Evolutionary conservation across 2,888 invertebrate species (phyloP), one percentile per base, ranked within the genome.

Genomic region (Tenthredo distinguenda): DNA sequence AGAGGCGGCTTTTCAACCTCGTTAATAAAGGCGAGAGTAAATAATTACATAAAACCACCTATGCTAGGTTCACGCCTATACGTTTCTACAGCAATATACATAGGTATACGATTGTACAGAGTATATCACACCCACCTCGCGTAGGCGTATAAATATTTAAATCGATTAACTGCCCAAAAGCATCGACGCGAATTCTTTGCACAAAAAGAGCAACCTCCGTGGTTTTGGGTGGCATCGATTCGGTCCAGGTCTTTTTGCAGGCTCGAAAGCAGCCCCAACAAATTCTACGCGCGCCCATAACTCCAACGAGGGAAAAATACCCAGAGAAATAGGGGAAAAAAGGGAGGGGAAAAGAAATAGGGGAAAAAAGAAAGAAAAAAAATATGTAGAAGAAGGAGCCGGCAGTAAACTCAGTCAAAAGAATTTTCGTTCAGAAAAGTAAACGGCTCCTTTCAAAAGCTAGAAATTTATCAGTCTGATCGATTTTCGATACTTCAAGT

Each of bases 251-350:
- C 65, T 47, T 34, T 65, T 62, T 40, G 40, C 58, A 81, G 37
- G n/a, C 21, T 47, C 68, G 34, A 26, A 71, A 43, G 72, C 83
- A 47, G 34, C 83, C 83, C 83, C 50, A 47, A 83, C 43, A 68
- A 31, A 68, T 71, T 68, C 68, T 34, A 50, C 47, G 9, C 43
- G 34, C 71, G n/a, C 34, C 83, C 43, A 12, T 81, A 81, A 58
- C 62, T 40, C 18, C 9, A 68, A 72, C 43, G 43, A 50, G 79
- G 62, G 50, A 58, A 84, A 85, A 50, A 37, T 85, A 85, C 43
- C 82, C 37, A 62, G 77, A 86, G 62, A 85, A 84, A 86, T 65
- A 82, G 81, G 79, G 47, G 79, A 71, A 82, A 71, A 86, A 62
- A 62, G 77, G 81, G 50, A 58, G 21, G n/a, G n/a, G n/a, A 43